Conservation (phyloP, 2,888 invertebrate genomes). For the Drosophila anomalata region DNA sequence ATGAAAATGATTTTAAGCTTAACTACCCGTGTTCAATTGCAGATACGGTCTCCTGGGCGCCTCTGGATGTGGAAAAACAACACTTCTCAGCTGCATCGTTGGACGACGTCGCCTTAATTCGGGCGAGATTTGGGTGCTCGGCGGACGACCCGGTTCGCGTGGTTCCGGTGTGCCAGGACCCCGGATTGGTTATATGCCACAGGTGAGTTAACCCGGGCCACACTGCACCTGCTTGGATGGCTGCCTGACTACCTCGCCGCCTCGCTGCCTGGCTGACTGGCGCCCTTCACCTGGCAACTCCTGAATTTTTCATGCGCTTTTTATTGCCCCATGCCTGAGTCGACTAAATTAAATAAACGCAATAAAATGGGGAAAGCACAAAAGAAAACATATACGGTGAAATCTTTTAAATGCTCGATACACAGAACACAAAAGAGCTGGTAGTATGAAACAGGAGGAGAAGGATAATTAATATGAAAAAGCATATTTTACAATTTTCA, state of each 20-base stretch:
- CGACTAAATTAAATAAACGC: constrained; percentile 77
- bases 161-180: constrained; percentile 95
- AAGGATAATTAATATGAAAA: constrained; percentile 21
- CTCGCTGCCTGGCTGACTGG: too few species aligned
- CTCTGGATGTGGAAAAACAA: constrained; percentile 96
- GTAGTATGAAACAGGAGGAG: background rate
- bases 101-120: constrained; percentile 91
- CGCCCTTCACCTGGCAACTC: constrained; percentile 14
- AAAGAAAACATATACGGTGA: constrained; percentile 23
- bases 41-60: constrained; percentile 95
- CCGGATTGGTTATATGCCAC: constrained; percentile 95
- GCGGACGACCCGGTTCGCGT: constrained; percentile 91
- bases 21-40: constrained; percentile 63
- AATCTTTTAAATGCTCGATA: constrained; percentile 54
- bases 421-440: background rate
- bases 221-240: background rate
- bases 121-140: constrained; percentile 93
- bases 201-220: constrained; percentile 85
- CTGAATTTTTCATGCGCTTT: constrained; percentile 67
- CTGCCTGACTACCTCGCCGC: background rate
- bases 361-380: constrained; percentile 64
- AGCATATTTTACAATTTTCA: background rate
- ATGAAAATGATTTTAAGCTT: constrained; percentile 36
- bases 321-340: constrained; percentile 61
- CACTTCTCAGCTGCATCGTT: constrained; percentile 93